Evolutionary conservation across 2,113 vertebrate genomes (phyloP).

Genomic region (Leptobrachium ailaonicum): DNA sequence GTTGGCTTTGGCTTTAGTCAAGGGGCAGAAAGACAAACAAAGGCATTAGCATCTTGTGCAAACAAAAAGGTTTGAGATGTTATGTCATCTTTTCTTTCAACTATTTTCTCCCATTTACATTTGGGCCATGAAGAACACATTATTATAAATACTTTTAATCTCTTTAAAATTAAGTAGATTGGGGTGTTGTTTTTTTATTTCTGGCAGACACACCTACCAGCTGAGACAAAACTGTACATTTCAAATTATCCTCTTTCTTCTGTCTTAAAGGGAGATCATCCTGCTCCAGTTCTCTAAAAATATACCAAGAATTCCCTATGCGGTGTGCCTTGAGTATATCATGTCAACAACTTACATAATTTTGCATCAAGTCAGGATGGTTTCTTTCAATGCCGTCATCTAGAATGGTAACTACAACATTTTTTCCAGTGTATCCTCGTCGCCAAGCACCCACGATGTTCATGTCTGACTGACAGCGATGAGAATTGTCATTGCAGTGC

Average conservation of each 20-base stretch:
- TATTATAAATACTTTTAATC: no score
- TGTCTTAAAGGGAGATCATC: not conserved
- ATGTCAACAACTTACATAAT: conserved; percentile 84
- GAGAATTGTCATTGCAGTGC: conserved; percentile 94
- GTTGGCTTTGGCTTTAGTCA: no score
- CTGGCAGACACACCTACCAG: not conserved
- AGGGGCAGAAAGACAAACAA: no score
- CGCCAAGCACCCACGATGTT: conserved; percentile 98
- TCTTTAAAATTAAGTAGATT: no score
- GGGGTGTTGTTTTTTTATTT: not conserved
- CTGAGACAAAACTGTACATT: not conserved
- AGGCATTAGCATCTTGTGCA: no score
- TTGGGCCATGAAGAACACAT: no score
- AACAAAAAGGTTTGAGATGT: no score
- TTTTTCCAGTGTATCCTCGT: conserved; percentile 94
- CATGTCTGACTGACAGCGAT: conserved; percentile 98
- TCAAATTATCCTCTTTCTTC: not conserved
- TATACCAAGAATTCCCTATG: not conserved
- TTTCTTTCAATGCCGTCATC: conserved; percentile 97
- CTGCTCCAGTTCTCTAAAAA: not conserved
- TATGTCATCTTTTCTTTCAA: no score
- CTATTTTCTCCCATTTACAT: no score
- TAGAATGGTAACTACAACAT: conserved; percentile 95
- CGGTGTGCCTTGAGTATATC: not conserved
- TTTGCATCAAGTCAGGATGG: conserved; percentile 93